Base-by-base conservation (phyloP, 2,113 vertebrate species). In the Dermatemys mawii region DNA sequence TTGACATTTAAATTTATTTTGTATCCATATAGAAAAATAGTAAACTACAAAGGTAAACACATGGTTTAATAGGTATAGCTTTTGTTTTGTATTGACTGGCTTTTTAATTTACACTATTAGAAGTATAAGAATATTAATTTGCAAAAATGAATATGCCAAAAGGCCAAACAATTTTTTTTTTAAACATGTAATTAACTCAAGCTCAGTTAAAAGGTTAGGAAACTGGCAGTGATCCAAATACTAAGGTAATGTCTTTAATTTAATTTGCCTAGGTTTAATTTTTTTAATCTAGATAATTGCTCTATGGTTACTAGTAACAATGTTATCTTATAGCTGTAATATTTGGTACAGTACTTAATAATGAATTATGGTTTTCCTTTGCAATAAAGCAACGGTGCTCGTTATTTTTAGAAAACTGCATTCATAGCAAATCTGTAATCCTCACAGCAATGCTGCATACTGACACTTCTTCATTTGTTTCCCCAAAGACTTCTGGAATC, bases 181-280 rank as follows among this genome's bases (percentile, higher is more conserved):
- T 21, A 51, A 51, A 97, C 93, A 97, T 98, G 98, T 98, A 98
- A 98, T 98, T 98, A 98, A 98, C 96, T 97, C 11, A 86, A 98
- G 97, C 98, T 98, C 96, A 97, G 97, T 98, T 97, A 98, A 98
- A 98, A 98, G 98, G 98, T 97, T 97, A 98, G 98, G 98, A 98
- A 98, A 98, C 98, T 98, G 98, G 98, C 97, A 97, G 97, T 50
- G 88, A 97, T 98, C 98, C 98, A 98, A 92, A 96, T 96, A 97
- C 57, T 83, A 96, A 98, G 97, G 97, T 98, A 97, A 98, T 96
- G 94, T 89, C 89, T 97, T 97, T 97, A 97, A 98, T 98, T 98
- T 97, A 96, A 98, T 98, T 98, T 98, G 96, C 97, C 96, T 84
- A 94, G 90, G 93, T 96, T 98, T 98, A 96, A 87, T 84, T 92